phyloP scores from a whole-genome alignment of 2,888 invertebrate species.

The Phengaris arion region DNA sequence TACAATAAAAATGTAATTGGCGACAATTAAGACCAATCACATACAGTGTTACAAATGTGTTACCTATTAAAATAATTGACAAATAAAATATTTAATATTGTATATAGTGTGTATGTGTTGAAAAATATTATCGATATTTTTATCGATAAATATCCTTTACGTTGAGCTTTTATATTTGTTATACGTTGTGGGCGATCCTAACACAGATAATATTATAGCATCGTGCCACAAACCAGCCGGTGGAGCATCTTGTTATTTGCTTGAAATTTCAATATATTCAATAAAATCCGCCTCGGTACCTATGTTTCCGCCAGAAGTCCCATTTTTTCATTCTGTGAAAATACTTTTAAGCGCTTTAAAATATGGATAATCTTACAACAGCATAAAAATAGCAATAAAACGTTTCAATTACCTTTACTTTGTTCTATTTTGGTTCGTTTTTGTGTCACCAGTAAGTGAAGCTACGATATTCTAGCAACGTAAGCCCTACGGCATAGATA shows the following conservation, averaged over 20 bases:
- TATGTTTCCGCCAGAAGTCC: too few relatives aligned
- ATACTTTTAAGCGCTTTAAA: background rate
- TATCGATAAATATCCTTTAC: background rate
- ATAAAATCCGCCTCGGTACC: too few relatives aligned
- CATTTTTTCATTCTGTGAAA: too few relatives aligned
- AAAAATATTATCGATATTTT: constrained; percentile 9
- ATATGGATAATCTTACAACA: background rate
- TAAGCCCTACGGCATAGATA: background rate
- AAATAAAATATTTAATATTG: constrained; percentile 11
- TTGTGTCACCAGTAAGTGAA: background rate
- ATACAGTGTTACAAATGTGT: constrained; percentile 20
- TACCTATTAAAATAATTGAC: constrained; percentile 26
- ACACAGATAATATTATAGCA: too few relatives aligned
- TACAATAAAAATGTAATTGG: constrained; percentile 10
- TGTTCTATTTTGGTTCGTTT: background rate
- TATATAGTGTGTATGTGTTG: background rate
- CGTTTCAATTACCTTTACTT: background rate
- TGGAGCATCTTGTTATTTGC: too few relatives aligned
- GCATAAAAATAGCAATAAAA: background rate
- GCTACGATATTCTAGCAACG: background rate
- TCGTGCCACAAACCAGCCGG: too few relatives aligned
- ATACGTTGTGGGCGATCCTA: too few relatives aligned
- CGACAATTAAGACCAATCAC: constrained; percentile 13
- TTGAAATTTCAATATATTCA: too few relatives aligned
- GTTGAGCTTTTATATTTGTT: background rate